These are phyloP conservation scores for Drosophila nigromelanica DNA, from an alignment of 1,140 invertebrate species.

Conservation along the genomic window DNA sequence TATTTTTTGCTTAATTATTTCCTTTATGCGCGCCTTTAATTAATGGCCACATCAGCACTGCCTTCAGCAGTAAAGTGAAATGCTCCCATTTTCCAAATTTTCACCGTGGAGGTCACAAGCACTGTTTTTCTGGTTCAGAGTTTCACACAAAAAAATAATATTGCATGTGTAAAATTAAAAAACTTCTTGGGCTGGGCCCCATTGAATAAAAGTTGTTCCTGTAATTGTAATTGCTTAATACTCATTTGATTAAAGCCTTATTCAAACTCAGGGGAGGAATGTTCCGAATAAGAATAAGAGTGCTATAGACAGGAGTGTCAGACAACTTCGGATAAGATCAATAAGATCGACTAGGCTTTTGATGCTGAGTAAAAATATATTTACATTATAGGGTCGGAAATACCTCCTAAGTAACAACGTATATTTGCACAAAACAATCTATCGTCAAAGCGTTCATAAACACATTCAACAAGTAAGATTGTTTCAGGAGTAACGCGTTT, in stretches of 20 bases:
- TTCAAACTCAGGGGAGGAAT: neutral
- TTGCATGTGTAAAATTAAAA: neutral
- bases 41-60: slow-evolving; percentile 56
- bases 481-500: too few relatives aligned
- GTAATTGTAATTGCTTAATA: neutral
- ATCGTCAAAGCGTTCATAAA: too few relatives aligned
- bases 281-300: too few relatives aligned
- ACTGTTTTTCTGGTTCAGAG: slow-evolving; percentile 1
- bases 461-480: too few relatives aligned
- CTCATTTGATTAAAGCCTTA: neutral
- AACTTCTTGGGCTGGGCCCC: neutral
- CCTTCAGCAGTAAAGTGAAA: slow-evolving; percentile 8
- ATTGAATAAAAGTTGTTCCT: neutral
- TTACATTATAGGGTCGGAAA: too few relatives aligned
- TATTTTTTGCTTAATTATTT: slow-evolving; percentile 72
- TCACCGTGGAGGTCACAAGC: slow-evolving; percentile 12
- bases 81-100: slow-evolving; percentile 7
- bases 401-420: too few relatives aligned
- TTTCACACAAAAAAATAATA: neutral
- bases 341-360: too few relatives aligned
- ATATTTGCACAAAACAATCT: too few relatives aligned
- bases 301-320: too few relatives aligned
- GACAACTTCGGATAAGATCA: too few relatives aligned
- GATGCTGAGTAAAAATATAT: too few relatives aligned
- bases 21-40: slow-evolving; percentile 71